phyloP scores from a whole-genome alignment of 2,113 vertebrate species.

The Dasyornis broadbenti region DNA sequence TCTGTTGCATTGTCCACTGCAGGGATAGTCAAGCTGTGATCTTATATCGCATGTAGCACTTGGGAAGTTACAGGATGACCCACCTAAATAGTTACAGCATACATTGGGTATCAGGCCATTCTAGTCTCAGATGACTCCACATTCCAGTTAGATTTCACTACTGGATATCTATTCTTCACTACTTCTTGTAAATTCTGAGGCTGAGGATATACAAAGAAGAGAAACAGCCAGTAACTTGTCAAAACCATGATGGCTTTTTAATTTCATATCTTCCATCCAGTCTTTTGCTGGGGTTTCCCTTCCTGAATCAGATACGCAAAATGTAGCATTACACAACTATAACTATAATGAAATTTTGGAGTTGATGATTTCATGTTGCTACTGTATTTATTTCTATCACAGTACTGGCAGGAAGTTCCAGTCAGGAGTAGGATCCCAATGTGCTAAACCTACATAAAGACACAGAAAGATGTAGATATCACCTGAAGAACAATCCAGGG shows the following conservation, averaged over 20 bases:
- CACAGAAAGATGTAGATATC: background rate
- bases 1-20: background rate
- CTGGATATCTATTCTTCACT: background rate
- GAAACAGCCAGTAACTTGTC: background rate
- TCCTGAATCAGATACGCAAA: background rate
- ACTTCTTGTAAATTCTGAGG: background rate
- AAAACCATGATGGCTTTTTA: background rate
- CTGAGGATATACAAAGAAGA: background rate
- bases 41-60: fast-evolving
- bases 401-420: background rate
- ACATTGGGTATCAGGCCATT: background rate
- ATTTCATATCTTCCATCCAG: background rate
- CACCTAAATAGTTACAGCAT: background rate
- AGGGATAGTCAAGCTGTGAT: background rate
- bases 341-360: background rate
- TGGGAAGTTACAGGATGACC: background rate
- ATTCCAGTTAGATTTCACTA: background rate
- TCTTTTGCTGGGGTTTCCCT: background rate
- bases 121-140: background rate
- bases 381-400: background rate
- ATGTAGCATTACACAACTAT: background rate
- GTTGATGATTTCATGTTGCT: background rate
- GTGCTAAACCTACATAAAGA: background rate
- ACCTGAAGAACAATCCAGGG: background rate
- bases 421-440: background rate